Percentiles rank a stretch among this genome's conserved stretches.
Conservation (phyloP, 2,888 invertebrate species). For the Nesidiocoris tenuis region DNA sequence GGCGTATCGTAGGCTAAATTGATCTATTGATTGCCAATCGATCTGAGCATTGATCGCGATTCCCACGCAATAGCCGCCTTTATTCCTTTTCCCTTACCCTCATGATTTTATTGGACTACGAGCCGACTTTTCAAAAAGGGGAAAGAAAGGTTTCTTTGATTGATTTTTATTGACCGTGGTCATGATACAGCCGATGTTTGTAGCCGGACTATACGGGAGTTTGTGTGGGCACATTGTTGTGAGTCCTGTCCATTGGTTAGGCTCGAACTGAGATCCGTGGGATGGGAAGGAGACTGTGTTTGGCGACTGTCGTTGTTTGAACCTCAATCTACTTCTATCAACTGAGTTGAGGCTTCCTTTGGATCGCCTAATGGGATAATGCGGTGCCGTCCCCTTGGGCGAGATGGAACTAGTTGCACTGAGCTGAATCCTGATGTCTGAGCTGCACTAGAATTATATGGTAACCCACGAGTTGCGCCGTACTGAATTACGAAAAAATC, state of each 20-base stretch:
- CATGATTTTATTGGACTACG: conserved; percentile 21
- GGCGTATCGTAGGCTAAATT: too few relatives aligned
- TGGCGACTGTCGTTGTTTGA: conserved; percentile 40
- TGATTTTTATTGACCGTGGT: conserved; percentile 25
- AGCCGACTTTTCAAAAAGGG: neutral
- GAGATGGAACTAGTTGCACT: conserved; percentile 2
- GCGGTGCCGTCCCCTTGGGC: conserved; percentile 5
- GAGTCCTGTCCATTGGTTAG: neutral
- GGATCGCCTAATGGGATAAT: conserved; percentile 44
- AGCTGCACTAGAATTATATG: too few relatives aligned
- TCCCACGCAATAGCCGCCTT: neutral
- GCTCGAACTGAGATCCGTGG: conserved; percentile 21
- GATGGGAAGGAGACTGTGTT: conserved; percentile 42
- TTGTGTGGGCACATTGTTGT: conserved; percentile 35
- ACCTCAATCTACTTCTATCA: conserved; percentile 46
- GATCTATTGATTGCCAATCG: too few relatives aligned
- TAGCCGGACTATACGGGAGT: neutral
- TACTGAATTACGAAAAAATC: too few relatives aligned
- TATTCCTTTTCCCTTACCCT: conserved; percentile 16
- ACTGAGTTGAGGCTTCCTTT: conserved; percentile 44
- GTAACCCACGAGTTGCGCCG: too few relatives aligned
- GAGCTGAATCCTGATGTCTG: conserved; percentile 41
- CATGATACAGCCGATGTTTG: neutral
- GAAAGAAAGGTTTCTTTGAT: conserved; percentile 15
- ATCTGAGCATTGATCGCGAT: too few relatives aligned